Conservation (phyloP, 2,888 invertebrate genomes). For the Aproaerema taeniolella region DNA sequence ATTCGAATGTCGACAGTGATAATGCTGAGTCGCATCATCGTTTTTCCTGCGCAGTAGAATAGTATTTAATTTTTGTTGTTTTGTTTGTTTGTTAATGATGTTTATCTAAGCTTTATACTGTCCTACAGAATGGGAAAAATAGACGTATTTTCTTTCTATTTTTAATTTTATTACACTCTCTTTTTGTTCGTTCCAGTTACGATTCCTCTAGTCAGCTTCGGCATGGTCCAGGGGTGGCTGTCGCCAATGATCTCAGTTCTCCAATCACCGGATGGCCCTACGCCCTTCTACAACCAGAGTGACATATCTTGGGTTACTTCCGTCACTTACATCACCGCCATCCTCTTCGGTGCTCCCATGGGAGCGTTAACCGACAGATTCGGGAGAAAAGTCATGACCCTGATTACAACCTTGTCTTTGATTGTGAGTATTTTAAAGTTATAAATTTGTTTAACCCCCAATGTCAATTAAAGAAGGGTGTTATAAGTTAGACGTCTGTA, state of each 20-base stretch:
- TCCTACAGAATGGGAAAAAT: too few relatives aligned
- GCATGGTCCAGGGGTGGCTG: slow-evolving; percentile 69
- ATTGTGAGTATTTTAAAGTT: slow-evolving; percentile 48
- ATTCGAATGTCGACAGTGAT: too few relatives aligned
- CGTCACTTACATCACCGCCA: slow-evolving; percentile 67
- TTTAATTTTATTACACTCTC: too few relatives aligned
- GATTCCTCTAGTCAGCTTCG: slow-evolving; percentile 62
- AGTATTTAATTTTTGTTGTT: too few relatives aligned
- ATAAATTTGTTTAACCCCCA: too few relatives aligned
- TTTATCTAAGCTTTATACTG: too few relatives aligned
- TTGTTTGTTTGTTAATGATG: too few relatives aligned
- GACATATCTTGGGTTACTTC: slow-evolving; percentile 67
- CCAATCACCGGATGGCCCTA: slow-evolving; percentile 50
- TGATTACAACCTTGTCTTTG: slow-evolving; percentile 55
- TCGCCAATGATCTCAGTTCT: slow-evolving; percentile 66
- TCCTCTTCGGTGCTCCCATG: slow-evolving; percentile 63
- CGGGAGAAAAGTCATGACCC: slow-evolving; percentile 62
- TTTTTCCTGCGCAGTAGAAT: too few relatives aligned
- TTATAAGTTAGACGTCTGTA: not conserved
- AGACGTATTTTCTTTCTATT: too few relatives aligned
- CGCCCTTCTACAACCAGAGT: slow-evolving; percentile 41
- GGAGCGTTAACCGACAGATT: slow-evolving; percentile 61
- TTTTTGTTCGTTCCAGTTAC: too few relatives aligned
- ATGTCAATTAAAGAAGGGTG: too few relatives aligned
- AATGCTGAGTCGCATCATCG: too few relatives aligned